Conservation (phyloP, 1,140 invertebrate species). For the Varroa destructor region DNA sequence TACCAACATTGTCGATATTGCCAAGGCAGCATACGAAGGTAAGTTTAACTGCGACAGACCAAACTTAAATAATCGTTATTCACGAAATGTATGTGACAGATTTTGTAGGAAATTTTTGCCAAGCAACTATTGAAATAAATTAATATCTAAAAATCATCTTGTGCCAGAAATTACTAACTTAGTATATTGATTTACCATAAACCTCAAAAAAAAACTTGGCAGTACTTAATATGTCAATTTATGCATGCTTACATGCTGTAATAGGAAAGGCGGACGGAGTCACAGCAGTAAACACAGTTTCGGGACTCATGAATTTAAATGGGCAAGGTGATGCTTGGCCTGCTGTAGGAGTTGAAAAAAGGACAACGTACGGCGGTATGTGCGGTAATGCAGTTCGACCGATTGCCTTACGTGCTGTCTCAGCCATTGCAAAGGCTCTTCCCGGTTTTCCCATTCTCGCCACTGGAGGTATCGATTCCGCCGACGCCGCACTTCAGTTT, state of each 20-base stretch:
- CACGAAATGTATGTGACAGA: too few relatives aligned
- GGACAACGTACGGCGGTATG: slow-evolving; percentile 89
- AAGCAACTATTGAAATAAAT: too few relatives aligned
- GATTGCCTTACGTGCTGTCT: slow-evolving; percentile 74
- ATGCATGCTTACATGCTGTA: slow-evolving; percentile 10
- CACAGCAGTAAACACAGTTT: slow-evolving; percentile 92
- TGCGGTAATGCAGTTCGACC: slow-evolving; percentile 90
- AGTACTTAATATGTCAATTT: too few relatives aligned
- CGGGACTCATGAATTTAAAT: slow-evolving; percentile 73
- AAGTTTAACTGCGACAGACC: slow-evolving; percentile 31
- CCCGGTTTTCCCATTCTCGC: slow-evolving; percentile 83
- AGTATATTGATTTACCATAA: too few relatives aligned
- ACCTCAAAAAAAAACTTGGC: too few relatives aligned
- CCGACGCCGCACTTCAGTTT: slow-evolving; percentile 82
- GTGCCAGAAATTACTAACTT: too few relatives aligned
- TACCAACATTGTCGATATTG: slow-evolving; percentile 77
- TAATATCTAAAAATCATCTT: background rate
- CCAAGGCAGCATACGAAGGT: slow-evolving; percentile 76
- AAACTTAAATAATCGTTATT: background rate
- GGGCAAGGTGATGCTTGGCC: slow-evolving; percentile 76
- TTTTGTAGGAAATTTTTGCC: too few relatives aligned
- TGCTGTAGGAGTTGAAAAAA: slow-evolving; percentile 59
- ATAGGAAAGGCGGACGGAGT: slow-evolving; percentile 78
- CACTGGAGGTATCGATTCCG: slow-evolving; percentile 88
- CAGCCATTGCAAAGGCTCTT: slow-evolving; percentile 62